A percentile compares a stretch with the other conserved stretches of the same genome.
phyloP scores from a whole-genome alignment of 2,888 invertebrate species.

The Drosophila koepferae region DNA sequence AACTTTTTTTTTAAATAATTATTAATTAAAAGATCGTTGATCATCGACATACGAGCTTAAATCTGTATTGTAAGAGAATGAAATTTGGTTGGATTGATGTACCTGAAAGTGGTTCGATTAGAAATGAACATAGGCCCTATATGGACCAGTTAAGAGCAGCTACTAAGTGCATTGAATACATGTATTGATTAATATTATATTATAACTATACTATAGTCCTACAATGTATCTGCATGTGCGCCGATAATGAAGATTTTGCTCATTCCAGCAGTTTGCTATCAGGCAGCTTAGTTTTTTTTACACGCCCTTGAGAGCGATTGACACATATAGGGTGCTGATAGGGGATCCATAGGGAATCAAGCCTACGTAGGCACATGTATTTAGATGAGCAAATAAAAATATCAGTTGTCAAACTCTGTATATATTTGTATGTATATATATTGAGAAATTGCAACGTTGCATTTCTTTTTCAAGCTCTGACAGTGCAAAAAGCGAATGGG shows the following conservation, averaged over 20 bases:
- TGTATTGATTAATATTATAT: no score
- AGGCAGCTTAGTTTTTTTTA: conserved; percentile 31
- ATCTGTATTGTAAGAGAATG: no score
- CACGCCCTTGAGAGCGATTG: not conserved
- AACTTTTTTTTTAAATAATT: no score
- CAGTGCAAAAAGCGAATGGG: conserved; percentile 14
- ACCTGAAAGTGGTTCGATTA: no score
- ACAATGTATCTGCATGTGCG: conserved; percentile 18
- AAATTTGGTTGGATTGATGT: no score
- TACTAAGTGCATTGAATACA: no score
- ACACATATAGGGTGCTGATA: not conserved
- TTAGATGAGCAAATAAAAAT: not conserved
- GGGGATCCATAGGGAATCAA: conserved; percentile 6
- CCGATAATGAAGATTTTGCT: conserved; percentile 8
- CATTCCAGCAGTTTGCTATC: conserved; percentile 30
- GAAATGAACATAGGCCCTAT: no score
- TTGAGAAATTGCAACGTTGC: conserved; percentile 38
- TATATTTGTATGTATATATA: not conserved
- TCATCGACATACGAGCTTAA: no score
- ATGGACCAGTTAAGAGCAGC: no score
- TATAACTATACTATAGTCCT: not conserved
- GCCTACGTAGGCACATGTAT: conserved; percentile 4
- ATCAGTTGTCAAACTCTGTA: not conserved
- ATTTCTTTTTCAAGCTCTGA: conserved; percentile 30
- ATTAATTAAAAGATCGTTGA: no score